A percentile compares a stretch with the other conserved stretches of the same genome.
These are phyloP conservation scores for Centropus unirufus DNA, from an alignment of 2,113 vertebrate genomes.

Conservation along the genomic window DNA sequence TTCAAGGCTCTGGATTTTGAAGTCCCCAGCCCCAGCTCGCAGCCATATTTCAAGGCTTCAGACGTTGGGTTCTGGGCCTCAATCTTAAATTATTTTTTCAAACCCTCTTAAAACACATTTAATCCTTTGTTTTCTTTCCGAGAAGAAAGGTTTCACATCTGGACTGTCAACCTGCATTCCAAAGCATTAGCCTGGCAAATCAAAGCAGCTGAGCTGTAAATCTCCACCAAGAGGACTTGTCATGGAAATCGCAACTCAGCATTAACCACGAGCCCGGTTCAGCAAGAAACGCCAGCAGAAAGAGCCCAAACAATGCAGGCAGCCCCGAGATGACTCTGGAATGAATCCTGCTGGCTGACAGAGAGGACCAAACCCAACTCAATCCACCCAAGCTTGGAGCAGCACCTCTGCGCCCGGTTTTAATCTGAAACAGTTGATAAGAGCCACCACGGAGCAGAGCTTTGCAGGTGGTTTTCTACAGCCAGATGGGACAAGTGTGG, in stretches of 20 bases:
- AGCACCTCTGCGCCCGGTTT: not conserved
- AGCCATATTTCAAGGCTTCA: constrained; percentile 18
- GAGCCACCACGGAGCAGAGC: not conserved
- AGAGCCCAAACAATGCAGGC: not conserved
- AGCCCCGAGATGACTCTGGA: not conserved
- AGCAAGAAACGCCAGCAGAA: not conserved
- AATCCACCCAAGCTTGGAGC: not conserved
- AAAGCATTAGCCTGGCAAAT: constrained; percentile 65
- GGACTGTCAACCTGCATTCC: constrained; percentile 74
- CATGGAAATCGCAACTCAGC: constrained; percentile 52
- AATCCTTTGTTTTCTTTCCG: constrained; percentile 62
- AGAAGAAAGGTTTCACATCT: constrained; percentile 71
- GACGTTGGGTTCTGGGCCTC: constrained; percentile 11
- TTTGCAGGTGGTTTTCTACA: not conserved
- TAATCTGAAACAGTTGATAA: not conserved
- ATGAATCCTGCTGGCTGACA: not conserved
- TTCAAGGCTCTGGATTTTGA: not conserved
- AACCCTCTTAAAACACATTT: constrained; percentile 48
- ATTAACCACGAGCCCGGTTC: not conserved
- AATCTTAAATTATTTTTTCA: constrained; percentile 45
- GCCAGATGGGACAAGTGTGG: not conserved
- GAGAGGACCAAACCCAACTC: not conserved
- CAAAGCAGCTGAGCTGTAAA: constrained; percentile 79
- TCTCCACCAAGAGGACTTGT: constrained; percentile 69
- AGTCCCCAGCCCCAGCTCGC: not conserved